Percentiles rank a stretch among this genome's conserved stretches.
phyloP scores from a whole-genome alignment of 2,888 invertebrate species.

The Synanthedon tipuliformis region DNA sequence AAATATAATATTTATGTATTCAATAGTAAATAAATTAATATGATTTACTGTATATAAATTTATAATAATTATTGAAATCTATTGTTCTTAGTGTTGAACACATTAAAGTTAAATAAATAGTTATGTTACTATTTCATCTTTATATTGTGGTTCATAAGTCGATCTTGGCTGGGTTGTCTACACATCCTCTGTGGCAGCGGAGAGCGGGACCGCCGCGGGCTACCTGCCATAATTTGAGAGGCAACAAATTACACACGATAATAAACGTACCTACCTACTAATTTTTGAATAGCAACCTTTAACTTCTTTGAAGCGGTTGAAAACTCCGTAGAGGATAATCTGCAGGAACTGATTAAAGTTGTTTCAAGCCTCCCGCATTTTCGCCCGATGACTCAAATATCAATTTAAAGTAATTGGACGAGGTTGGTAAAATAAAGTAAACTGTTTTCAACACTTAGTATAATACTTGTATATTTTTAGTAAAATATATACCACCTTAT shows the following conservation, averaged over 20 bases:
- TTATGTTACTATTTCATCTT: neutral
- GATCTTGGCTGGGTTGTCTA: conserved; percentile 9
- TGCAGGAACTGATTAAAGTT: conserved; percentile 16
- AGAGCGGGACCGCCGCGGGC: conserved; percentile 48
- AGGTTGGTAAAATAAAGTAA: too few relatives aligned
- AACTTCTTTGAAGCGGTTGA: conserved; percentile 30
- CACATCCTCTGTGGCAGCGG: conserved; percentile 14
- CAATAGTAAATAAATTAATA: too few relatives aligned
- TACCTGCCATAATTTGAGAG: conserved; percentile 66
- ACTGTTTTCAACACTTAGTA: too few relatives aligned
- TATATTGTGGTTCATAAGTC: conserved; percentile 1
- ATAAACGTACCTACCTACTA: conserved; percentile 59
- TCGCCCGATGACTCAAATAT: neutral
- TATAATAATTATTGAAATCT: too few relatives aligned
- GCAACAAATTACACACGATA: conserved; percentile 66
- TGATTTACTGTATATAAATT: too few relatives aligned
- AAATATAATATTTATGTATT: too few relatives aligned
- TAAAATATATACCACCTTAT: too few relatives aligned
- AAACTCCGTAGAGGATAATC: conserved; percentile 26
- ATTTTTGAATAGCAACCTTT: conserved; percentile 43
- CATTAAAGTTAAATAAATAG: neutral
- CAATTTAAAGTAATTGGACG: too few relatives aligned
- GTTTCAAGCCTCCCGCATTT: neutral
- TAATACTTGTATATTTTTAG: too few relatives aligned
- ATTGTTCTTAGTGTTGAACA: too few relatives aligned